Base-by-base conservation (phyloP, 2,888 invertebrate species). In the Lymantria dispar region DNA sequence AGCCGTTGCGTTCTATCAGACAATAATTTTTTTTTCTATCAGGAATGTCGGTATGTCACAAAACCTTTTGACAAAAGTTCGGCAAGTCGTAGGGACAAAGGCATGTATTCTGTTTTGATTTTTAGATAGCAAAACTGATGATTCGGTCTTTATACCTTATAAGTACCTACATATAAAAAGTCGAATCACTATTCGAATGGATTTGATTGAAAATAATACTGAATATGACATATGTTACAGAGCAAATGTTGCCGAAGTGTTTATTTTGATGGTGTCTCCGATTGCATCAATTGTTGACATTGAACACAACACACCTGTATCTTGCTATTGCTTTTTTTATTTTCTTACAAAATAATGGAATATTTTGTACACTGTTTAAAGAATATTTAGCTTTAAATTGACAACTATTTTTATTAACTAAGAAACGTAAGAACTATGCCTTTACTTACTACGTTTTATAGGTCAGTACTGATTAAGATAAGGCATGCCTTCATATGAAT, bases 21-120 rank as follows among this genome's bases (percentile, higher is more conserved):
- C 80, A 78, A 78, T 56, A 63, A 53, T 41, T 62, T 67, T n/a
- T 74, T 78, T 83, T 83, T 78, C 68, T 57, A 58, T 52, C 40
- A 37, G 47, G 56, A 56, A 63, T 58, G 75, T 70, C 86, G 87
- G 84, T 77, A 63, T 48, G 42, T 68, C 64, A 80, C 78, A 83
- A 82, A 79, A 80, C 80, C 60, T 69, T 12, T 66, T 72, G 68
- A 79, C 75, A 85, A 80, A 81, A 79, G 78, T 78, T 83, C 80
- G 80, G 82, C 85, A 72, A 71, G 73, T 80, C 77, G 74, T 64
- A 67, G 62, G 56, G 52, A 74, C 72, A 80, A 84, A 78, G 71
- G 74, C 68, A 71, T 70, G 65, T 72, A 76, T 76, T 79, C 68
- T 87, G 74, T 87, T 87, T 85, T 88, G 85, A 87, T 86, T 80